A percentile compares a stretch with the other conserved stretches of the same genome.
phyloP scores from a whole-genome alignment of 2,888 invertebrate genomes.

The Microdon myrmicae region DNA sequence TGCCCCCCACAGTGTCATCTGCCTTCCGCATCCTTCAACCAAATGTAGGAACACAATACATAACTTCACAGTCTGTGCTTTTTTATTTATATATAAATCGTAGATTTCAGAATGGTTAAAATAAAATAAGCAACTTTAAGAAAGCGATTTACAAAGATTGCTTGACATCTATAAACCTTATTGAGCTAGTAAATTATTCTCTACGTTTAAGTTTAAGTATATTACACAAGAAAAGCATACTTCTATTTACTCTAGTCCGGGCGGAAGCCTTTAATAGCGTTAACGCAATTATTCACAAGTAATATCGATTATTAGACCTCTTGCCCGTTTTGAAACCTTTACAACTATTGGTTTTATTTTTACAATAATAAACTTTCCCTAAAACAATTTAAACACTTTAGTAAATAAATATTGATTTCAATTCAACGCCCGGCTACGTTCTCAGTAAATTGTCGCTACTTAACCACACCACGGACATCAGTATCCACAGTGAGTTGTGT shows the following conservation, averaged over 20 bases:
- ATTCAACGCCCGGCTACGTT: constrained; percentile 21
- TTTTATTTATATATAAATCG: too few species aligned
- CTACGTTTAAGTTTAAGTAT: constrained; percentile 25
- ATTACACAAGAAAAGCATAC: constrained; percentile 20
- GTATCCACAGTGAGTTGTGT: not conserved
- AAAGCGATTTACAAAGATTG: too few species aligned
- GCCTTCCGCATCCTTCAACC: too few species aligned
- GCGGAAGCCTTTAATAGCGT: constrained; percentile 18
- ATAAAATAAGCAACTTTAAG: too few species aligned
- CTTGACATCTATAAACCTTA: too few species aligned
- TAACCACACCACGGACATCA: constrained; percentile 7
- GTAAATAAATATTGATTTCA: constrained; percentile 17
- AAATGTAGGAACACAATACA: too few species aligned
- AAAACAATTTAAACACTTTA: constrained; percentile 2
- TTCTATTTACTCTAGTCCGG: constrained; percentile 4
- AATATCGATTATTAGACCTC: constrained; percentile 14
- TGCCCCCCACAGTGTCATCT: too few species aligned
- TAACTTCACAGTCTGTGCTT: too few species aligned
- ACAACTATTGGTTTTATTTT: constrained; percentile 34
- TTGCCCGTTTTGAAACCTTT: constrained; percentile 40
- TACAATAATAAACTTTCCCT: constrained; percentile 29
- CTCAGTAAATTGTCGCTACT: constrained; percentile 1
- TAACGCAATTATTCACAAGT: constrained; percentile 37
- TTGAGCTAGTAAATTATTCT: too few species aligned
- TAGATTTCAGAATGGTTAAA: too few species aligned